A percentile compares a stretch with the other conserved stretches of the same genome.
Evolutionary conservation across 2,888 invertebrate genomes (phyloP).

Genomic region (Aromia moschata): DNA sequence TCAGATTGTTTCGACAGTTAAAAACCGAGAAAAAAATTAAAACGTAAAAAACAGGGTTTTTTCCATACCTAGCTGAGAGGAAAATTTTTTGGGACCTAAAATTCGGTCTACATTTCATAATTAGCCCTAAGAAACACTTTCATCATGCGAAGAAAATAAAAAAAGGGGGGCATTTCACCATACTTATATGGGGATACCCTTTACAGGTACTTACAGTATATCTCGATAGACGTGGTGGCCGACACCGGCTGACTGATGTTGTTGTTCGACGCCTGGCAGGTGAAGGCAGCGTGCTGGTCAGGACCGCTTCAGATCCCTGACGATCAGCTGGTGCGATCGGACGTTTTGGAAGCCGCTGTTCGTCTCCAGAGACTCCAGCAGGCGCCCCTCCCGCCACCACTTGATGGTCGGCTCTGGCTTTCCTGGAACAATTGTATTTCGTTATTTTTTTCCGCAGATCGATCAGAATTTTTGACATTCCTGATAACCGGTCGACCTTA

Average conservation of each 20-base stretch:
- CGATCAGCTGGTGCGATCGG: slow-evolving; percentile 70
- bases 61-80: too few relatives aligned
- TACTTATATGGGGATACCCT: too few relatives aligned
- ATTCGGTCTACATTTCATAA: too few relatives aligned
- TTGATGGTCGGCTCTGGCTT: slow-evolving; percentile 76
- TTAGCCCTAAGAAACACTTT: too few relatives aligned
- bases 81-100: too few relatives aligned
- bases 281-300: slow-evolving; percentile 74
- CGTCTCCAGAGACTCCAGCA: slow-evolving; percentile 70
- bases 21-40: too few relatives aligned
- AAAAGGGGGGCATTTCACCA: too few relatives aligned
- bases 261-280: slow-evolving; percentile 82
- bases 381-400: slow-evolving; percentile 78
- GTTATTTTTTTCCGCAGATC: background rate
- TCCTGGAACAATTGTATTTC: slow-evolving; percentile 64
- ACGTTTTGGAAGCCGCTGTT: slow-evolving; percentile 63
- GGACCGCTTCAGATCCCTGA: slow-evolving; percentile 72
- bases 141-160: too few relatives aligned
- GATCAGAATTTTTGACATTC: too few relatives aligned
- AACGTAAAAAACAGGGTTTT: too few relatives aligned
- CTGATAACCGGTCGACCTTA: too few relatives aligned
- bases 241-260: slow-evolving; percentile 75
- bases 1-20: too few relatives aligned
- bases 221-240: slow-evolving; percentile 76
- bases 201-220: slow-evolving; percentile 72